Evolutionary conservation across 2,797 vertebrate species (phyloP), one percentile per base, ranked within the genome.

Genomic region (Sparidentex hasta): DNA sequence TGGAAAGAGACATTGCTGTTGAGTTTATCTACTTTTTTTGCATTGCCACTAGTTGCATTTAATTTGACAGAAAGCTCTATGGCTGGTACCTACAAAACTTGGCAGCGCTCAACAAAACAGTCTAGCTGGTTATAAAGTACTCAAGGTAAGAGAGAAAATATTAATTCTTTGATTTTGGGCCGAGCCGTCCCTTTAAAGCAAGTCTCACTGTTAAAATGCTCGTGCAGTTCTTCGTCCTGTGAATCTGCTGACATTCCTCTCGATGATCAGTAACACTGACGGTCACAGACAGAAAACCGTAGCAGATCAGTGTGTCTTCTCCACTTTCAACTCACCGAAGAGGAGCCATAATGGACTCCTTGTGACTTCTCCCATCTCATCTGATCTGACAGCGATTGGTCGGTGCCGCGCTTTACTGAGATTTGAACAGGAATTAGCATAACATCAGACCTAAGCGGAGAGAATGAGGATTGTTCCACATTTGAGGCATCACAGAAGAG

Each of bases 401-500:
- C 78, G 25, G 4, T 11, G 38, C 23, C 56, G 2, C 23, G 51
- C 54, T 76, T 67, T 21, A 27, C 62, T 43, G 29, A 71, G 74
- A 79, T 78, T 63, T 69, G 11, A 81, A 61, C 46, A 48, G 61
- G 72, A 81, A 83, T 83, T 55, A 79, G 65, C 83, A 77, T 76
- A 65, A 59, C 78, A 87, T 85, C 65, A 73, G 85, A 80, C 88
- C 63, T 16, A 51, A 51, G 88, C 61, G 14, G 71, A 54, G 74
- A 84, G 50, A 92, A 92, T 92, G 8, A 23, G 71, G 77, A 86
- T 83, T 76, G 72, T 89, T 90, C 85, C 86, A 84, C 87, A 75
- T 89, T 76, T 71, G 50, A 85, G 65, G 63, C 78, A 81, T 90
- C 79, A 88, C 82, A 88, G 71, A 71, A 68, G 69, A 78, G 67